Evolutionary conservation across 2,888 invertebrate species (phyloP).

Genomic region (Caenorhabditis drosophilae): DNA sequence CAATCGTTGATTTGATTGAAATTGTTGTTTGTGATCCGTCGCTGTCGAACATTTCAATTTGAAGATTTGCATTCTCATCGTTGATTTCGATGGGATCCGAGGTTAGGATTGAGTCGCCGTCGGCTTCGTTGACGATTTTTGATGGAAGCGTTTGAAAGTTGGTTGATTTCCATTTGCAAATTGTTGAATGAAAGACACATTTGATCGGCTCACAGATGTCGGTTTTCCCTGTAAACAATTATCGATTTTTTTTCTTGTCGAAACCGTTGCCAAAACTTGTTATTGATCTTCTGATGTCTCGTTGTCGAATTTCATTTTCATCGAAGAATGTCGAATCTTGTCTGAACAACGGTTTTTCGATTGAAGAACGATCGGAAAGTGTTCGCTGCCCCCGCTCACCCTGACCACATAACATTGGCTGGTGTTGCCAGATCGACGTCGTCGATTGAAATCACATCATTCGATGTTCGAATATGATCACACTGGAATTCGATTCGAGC

Average conservation of each 20-base stretch:
- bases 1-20: constrained; percentile 12
- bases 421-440: constrained; percentile 21
- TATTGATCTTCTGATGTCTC: constrained; percentile 18
- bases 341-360: not conserved
- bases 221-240: not conserved
- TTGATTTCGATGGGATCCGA: constrained; percentile 12
- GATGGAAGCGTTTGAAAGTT: constrained; percentile 20
- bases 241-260: not conserved
- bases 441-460: constrained; percentile 30
- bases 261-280: too few relatives aligned
- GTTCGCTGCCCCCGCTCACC: not conserved
- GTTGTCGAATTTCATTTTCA: constrained; percentile 16
- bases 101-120: constrained; percentile 14
- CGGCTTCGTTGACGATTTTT: constrained; percentile 27
- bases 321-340: constrained; percentile 29
- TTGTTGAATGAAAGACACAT: constrained; percentile 10
- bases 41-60: constrained; percentile 24
- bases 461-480: constrained; percentile 13
- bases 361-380: not conserved
- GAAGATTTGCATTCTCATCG: constrained; percentile 8
- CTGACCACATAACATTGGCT: constrained; percentile 22
- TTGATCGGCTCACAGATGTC: constrained; percentile 8
- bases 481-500: constrained; percentile 11
- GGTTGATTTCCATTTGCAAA: constrained; percentile 15
- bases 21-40: constrained; percentile 9